Evolutionary conservation across 2,888 invertebrate genomes (phyloP), one percentile per base, ranked within the genome.

Genomic region (Ophion obscuratus): DNA sequence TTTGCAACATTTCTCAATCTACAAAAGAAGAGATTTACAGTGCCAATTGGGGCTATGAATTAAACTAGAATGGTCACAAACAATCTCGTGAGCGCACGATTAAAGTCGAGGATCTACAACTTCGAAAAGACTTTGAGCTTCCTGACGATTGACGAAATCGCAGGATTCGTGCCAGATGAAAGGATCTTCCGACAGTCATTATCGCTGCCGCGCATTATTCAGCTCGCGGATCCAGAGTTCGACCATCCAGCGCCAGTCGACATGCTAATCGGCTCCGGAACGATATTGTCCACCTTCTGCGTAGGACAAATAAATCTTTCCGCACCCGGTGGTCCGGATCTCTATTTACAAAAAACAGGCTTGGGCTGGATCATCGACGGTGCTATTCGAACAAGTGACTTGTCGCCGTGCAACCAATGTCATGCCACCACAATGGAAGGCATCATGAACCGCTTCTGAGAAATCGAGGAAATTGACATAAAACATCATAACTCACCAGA

Each of bases 141-240:
- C 24, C 53, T 88, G 1, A 81, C 57, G 0, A 66, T 89, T 2
- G 80, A 87, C 4, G 17, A 47, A 0, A 87, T 88, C 1, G 10
- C 88, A 0, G 17, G 59, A 0, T 2, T 31, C 0, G 62, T 88
- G 2, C 86, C 88, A 4, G 79, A 78, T n/a, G 68, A 85, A 44
- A 40, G 20, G 2, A 84, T 88, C 0, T n/a, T 84, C 7, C 81
- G 86, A 1, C 5, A 83, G 0, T 0, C n/a, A 0, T 68, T 89
- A 1, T 20, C 59, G 66, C 75, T 10, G 82, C 88, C 7, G 88
- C 89, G 0, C 6, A 2, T 1, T 87, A 87, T 27, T 17, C 53
- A 75, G n/a, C 57, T 88, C 20, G 88, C 88, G 0, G 88, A 89
- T 68, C 89, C 88, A 0, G 61, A 77, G 5, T 88, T 88, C 62